Conservation (phyloP, 2,888 invertebrate species). For the Chaetogeoica ovagalla region DNA sequence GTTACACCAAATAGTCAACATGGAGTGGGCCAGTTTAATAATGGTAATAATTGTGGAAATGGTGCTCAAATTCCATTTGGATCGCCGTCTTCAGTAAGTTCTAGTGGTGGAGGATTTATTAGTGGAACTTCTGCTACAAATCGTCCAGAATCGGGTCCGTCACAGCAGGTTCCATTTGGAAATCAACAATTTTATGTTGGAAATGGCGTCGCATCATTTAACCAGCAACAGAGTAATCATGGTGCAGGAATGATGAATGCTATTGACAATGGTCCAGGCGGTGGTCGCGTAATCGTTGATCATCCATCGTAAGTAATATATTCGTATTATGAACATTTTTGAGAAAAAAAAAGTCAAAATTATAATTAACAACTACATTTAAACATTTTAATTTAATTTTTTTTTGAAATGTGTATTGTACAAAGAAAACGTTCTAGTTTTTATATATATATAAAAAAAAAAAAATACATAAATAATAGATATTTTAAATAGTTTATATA, state of each 20-base stretch:
- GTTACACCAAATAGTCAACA: constrained; percentile 42
- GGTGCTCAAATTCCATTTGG: constrained; percentile 44
- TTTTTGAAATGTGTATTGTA: too few relatives aligned
- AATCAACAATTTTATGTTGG: constrained; percentile 40
- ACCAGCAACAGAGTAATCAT: constrained; percentile 36
- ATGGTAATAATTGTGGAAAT: neutral
- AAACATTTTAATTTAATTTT: too few relatives aligned
- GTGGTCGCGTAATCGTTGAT: constrained; percentile 38
- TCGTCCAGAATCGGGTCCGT: constrained; percentile 33
- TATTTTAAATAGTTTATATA: too few relatives aligned
- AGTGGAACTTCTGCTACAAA: constrained; percentile 24
- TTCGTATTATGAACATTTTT: neutral
- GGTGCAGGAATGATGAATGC: constrained; percentile 42
- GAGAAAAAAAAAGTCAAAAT: too few relatives aligned
- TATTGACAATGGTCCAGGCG: neutral
- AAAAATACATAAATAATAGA: too few relatives aligned
- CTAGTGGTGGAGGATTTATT: constrained; percentile 39
- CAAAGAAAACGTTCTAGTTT: too few relatives aligned
- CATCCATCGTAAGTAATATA: constrained; percentile 46
- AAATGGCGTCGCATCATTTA: constrained; percentile 25
- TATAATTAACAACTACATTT: too few relatives aligned
- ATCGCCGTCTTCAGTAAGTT: constrained; percentile 46
- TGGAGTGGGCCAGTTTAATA: constrained; percentile 29
- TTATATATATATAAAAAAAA: too few relatives aligned
- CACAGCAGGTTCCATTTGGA: constrained; percentile 31